Evolutionary conservation across 2,797 vertebrate genomes (phyloP).

Genomic region (Pyrrhura leucotis): DNA sequence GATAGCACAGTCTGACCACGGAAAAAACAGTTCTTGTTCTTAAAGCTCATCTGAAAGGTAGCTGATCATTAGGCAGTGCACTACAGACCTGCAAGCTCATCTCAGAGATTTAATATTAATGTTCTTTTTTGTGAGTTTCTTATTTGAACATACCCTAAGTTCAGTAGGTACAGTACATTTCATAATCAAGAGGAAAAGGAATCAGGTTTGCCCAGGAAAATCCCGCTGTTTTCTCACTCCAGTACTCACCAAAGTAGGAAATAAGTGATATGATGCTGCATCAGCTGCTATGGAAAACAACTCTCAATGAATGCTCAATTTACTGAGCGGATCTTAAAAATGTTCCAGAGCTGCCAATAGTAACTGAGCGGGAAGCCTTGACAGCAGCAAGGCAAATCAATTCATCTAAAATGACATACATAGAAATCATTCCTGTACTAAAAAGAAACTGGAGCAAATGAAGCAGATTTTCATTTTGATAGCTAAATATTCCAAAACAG

Average conservation of each 20-base stretch:
- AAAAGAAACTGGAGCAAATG: slow-evolving; percentile 7
- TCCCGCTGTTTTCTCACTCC: slow-evolving; percentile 45
- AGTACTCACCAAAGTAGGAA: slow-evolving; percentile 55
- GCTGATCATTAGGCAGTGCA: background rate
- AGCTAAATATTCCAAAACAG: background rate
- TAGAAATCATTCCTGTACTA: background rate
- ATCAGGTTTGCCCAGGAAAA: slow-evolving; percentile 22
- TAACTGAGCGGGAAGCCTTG: background rate
- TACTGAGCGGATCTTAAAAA: background rate
- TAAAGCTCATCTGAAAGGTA: background rate
- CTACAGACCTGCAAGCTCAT: background rate
- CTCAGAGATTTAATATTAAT: background rate
- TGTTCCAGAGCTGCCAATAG: slow-evolving; percentile 17
- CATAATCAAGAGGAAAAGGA: background rate
- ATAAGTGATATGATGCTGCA: slow-evolving; percentile 13
- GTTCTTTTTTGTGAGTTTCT: background rate
- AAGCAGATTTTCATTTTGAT: background rate
- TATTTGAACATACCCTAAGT: background rate
- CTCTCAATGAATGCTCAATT: background rate
- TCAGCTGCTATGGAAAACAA: slow-evolving; percentile 30
- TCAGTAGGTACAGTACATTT: background rate
- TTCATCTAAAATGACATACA: background rate
- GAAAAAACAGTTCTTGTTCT: background rate
- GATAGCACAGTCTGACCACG: background rate
- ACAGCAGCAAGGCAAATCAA: slow-evolving; percentile 30